phyloP scores from a whole-genome alignment of 2,797 vertebrate species.

The Macropodus opercularis region DNA sequence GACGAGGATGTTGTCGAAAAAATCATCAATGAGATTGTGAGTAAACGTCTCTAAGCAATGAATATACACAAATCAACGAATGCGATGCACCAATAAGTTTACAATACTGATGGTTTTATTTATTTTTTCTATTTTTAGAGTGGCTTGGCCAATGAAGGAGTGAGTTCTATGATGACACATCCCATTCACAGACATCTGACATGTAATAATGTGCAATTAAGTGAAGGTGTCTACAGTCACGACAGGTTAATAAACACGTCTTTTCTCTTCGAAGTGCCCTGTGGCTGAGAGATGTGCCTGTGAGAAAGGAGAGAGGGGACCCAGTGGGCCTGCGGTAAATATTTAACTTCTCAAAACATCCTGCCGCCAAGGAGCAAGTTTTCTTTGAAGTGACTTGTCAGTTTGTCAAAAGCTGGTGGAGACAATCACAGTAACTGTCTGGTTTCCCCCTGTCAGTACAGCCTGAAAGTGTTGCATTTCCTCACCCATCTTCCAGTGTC shows the following conservation, averaged over 20 bases:
- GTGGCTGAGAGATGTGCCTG: conserved; percentile 85
- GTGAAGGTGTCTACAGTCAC: neutral
- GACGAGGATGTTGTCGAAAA: conserved; percentile 84
- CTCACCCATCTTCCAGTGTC: no score
- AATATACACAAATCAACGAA: neutral
- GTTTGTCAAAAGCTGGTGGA: conserved; percentile 15
- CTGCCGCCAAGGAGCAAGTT: conserved; percentile 19
- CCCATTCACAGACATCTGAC: conserved; percentile 7
- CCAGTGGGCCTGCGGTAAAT: conserved; percentile 87
- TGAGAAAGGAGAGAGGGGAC: conserved; percentile 90
- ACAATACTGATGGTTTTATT: conserved; percentile 32
- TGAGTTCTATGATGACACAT: conserved; percentile 66
- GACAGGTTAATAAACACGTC: conserved; percentile 38
- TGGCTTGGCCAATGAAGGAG: conserved; percentile 86
- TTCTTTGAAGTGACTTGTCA: conserved; percentile 36
- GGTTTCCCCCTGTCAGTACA: conserved; percentile 20
- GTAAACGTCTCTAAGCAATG: conserved; percentile 52
- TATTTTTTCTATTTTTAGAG: conserved; percentile 81
- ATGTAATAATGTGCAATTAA: conserved; percentile 24
- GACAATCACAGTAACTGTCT: conserved; percentile 56
- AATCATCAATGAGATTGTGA: conserved; percentile 87
- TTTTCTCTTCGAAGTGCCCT: conserved; percentile 83
- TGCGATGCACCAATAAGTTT: no score
- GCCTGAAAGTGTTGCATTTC: conserved; percentile 52
- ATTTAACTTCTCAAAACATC: conserved; percentile 36